phyloP scores from a whole-genome alignment of 2,888 invertebrate species.

The Agrochola lota region DNA sequence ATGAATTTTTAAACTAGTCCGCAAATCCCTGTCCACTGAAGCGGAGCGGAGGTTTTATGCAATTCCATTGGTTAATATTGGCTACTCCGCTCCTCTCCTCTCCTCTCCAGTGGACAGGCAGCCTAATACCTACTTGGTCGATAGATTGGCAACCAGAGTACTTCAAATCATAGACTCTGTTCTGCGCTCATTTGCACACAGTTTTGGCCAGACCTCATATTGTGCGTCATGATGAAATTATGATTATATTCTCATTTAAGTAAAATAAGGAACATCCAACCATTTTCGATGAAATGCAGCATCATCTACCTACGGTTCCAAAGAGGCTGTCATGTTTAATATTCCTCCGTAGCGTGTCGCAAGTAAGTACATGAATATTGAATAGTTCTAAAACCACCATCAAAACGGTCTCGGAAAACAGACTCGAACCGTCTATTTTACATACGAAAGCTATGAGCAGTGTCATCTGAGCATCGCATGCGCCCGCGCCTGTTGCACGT shows the following conservation, averaged over 20 bases:
- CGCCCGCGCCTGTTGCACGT: conserved; percentile 40
- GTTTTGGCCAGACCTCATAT: conserved; percentile 18
- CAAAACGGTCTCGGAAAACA: conserved; percentile 46
- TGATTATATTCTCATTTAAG: conserved; percentile 33
- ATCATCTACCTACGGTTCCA: conserved; percentile 11
- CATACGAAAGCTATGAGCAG: conserved; percentile 57
- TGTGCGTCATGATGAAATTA: conserved; percentile 21
- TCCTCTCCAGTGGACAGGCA: no score
- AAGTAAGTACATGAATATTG: conserved; percentile 48
- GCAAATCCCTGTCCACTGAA: no score
- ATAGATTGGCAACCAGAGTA: background rate
- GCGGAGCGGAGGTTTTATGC: no score
- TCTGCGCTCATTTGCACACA: conserved; percentile 26
- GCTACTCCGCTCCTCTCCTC: no score
- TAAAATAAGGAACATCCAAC: conserved; percentile 14
- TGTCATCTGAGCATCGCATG: conserved; percentile 56
- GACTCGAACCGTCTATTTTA: conserved; percentile 42
- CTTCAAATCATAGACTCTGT: conserved; percentile 15
- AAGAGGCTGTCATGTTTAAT: conserved; percentile 35
- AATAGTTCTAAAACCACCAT: conserved; percentile 37
- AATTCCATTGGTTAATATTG: no score
- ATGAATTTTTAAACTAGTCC: no score
- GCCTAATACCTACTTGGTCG: background rate
- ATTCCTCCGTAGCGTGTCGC: conserved; percentile 48
- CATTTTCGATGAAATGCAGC: conserved; percentile 26